A percentile compares a stretch with the other conserved stretches of the same genome.
Evolutionary conservation across 2,113 vertebrate genomes (phyloP).

Genomic region (Edolisoma coerulescens): DNA sequence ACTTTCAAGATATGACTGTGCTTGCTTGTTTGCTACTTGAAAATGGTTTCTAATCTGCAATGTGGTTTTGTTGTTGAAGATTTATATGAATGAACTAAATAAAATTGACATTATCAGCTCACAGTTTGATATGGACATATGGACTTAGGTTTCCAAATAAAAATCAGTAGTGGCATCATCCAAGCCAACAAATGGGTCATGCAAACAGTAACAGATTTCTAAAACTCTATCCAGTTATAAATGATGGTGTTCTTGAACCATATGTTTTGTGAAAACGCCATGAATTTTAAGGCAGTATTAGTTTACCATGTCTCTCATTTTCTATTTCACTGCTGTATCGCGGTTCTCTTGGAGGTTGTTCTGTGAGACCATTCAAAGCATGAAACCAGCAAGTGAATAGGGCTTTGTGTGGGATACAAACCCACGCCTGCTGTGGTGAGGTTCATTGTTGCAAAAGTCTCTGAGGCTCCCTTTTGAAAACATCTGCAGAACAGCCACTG

Average conservation of each 20-base stretch:
- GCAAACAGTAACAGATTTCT: background rate
- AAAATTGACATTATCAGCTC: background rate
- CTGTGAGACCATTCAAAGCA: background rate
- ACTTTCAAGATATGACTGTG: background rate
- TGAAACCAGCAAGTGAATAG: background rate
- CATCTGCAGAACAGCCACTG: background rate
- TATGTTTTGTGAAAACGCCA: fast-evolving
- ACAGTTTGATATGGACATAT: background rate
- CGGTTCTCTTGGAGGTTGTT: background rate
- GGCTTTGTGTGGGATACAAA: fast-evolving
- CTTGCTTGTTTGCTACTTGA: background rate
- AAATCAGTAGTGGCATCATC: background rate
- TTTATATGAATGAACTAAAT: background rate
- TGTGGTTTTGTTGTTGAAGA: background rate
- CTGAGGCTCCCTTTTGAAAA: background rate
- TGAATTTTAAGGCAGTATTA: background rate
- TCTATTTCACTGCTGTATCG: background rate
- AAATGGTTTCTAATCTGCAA: background rate
- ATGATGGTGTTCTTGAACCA: background rate
- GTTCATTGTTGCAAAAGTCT: background rate
- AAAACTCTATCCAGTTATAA: background rate
- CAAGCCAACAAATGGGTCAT: background rate
- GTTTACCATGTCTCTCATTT: background rate
- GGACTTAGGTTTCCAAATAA: background rate
- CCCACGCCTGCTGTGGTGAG: fast-evolving